phyloP scores from a whole-genome alignment of 2,797 vertebrate genomes.

The Petrocephalus schoutedeni region DNA sequence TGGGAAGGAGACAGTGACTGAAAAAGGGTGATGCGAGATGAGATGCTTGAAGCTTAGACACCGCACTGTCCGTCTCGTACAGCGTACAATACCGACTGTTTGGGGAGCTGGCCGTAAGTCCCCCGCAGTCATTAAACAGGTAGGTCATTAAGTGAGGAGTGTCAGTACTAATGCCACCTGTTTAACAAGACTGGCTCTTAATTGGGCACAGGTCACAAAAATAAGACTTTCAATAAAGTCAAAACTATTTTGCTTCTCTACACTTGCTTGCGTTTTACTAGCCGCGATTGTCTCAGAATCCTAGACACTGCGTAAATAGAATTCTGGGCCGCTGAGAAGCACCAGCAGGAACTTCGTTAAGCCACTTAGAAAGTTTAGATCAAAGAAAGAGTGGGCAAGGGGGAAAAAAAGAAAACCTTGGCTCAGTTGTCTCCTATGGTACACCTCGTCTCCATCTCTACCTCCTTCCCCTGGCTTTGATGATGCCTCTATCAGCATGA shows the following conservation, averaged over 20 bases:
- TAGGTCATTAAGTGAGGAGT: too few relatives aligned
- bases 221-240: not conserved
- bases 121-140: too few relatives aligned
- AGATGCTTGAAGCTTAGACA: too few relatives aligned
- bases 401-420: not conserved
- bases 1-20: too few relatives aligned
- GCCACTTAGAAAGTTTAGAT: conserved; percentile 21
- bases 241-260: not conserved
- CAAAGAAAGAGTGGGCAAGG: not conserved
- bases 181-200: not conserved
- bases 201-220: not conserved
- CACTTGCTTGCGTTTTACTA: not conserved
- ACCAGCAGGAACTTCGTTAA: conserved; percentile 24
- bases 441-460: conserved; percentile 27
- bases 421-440: not conserved
- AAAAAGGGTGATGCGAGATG: too few relatives aligned
- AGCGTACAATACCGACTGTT: too few relatives aligned
- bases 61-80: too few relatives aligned
- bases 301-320: not conserved
- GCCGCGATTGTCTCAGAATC: not conserved
- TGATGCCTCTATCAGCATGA: conserved; percentile 44
- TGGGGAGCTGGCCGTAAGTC: too few relatives aligned
- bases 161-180: not conserved
- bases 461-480: conserved; percentile 44
- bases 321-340: not conserved